Evolutionary conservation across 2,797 vertebrate species (phyloP).

Genomic region (Limosa lapponica): DNA sequence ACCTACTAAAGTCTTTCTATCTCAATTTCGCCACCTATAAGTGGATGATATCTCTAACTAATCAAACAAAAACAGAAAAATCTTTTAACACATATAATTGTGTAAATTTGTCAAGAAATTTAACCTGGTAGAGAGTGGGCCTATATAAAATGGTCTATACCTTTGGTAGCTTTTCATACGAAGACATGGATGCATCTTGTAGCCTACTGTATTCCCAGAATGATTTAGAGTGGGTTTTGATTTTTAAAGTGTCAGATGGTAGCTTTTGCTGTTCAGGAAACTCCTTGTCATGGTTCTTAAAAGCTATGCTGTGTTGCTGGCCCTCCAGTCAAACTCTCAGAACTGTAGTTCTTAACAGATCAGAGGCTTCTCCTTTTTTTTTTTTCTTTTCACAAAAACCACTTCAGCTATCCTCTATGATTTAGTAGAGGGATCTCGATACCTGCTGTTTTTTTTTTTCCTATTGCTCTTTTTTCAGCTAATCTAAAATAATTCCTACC

Average conservation of each 20-base stretch:
- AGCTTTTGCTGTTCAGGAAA: background rate
- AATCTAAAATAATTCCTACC: background rate
- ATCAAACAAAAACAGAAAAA: background rate
- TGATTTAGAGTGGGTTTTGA: background rate
- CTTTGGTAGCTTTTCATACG: background rate
- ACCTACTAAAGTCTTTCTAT: background rate
- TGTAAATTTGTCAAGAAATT: background rate
- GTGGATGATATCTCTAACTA: background rate
- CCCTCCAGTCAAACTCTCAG: background rate
- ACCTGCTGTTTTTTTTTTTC: background rate
- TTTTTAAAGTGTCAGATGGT: background rate
- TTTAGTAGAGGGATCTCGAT: background rate
- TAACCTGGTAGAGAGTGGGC: background rate
- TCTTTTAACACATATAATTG: background rate
- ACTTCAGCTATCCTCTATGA: background rate
- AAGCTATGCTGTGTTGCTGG: background rate
- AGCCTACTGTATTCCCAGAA: background rate
- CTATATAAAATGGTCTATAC: background rate
- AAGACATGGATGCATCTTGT: background rate
- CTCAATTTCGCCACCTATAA: background rate
- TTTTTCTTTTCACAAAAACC: accelerated
- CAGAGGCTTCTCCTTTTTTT: background rate
- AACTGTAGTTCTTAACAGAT: background rate
- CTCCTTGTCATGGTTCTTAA: background rate
- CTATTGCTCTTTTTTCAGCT: background rate